Evolutionary conservation across 2,113 vertebrate species (phyloP), one percentile per base, ranked within the genome.

Genomic region (Heterotis niloticus): DNA sequence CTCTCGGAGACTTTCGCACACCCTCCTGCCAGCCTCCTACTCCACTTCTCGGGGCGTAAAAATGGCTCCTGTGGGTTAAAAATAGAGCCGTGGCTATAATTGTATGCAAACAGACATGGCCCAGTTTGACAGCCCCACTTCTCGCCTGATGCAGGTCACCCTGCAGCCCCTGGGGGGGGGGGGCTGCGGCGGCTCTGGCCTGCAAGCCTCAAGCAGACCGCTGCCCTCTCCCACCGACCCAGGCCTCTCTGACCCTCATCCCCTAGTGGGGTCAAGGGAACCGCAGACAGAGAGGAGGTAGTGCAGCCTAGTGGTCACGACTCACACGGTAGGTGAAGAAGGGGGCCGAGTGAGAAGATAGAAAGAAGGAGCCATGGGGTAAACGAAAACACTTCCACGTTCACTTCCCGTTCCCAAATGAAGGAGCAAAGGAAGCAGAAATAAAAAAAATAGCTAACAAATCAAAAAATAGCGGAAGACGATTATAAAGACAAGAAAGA

Each of bases 251-350:
- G 23, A 23, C 64, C 4, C 20, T 24, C 18, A 24, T 11, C 20
- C 64, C 1, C 10, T 12, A 11, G 64, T 12, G 20, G 64, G 64
- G 7, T 20, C 60, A 14, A 20, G 60, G 20, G 60, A 62, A 14
- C 12, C 5, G 60, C 71, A 20, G 52, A 73, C 7, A 73, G 52
- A 74, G 51, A 74, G 71, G 51, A 23, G 52, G 44, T 52, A 54
- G 34, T 74, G 71, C 56, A 74, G 71, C 71, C 71, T 74, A 74
- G 71, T 74, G 71, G 51, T 74, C 71, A 74, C 51, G 52, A 51
- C 71, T 56, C 20, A 44, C 34, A 44, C 3, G 7, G 3, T 44
- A 44, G 34, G 34, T 44, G 34, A 44, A 44, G 34, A 44, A 44
- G 34, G 34, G 34, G 5, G 52, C n/a, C 29, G 62, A 79, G 68